Conservation (phyloP, 2,113 vertebrate genomes). For the Pica pica region DNA sequence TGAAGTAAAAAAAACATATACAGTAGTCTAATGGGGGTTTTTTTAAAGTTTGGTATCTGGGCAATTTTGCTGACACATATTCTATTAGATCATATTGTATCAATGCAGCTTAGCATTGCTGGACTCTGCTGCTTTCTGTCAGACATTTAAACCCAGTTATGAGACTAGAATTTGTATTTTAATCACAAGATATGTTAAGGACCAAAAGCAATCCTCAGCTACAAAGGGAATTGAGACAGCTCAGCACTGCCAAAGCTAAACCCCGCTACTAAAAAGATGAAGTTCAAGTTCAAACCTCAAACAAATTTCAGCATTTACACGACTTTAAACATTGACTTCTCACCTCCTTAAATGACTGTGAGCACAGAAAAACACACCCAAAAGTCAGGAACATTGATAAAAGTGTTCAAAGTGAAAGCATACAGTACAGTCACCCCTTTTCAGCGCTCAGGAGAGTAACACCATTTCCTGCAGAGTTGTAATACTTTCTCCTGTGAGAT, state of each 20-base stretch:
- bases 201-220: background rate
- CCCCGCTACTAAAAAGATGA: background rate
- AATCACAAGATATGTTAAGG: background rate
- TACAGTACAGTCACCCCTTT: background rate
- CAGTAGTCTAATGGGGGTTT: background rate
- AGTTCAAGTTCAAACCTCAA: background rate
- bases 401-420: background rate
- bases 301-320: background rate
- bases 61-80: background rate
- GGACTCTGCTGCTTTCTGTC: background rate
- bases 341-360: background rate
- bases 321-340: background rate
- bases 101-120: background rate
- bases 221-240: background rate
- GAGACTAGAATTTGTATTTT: background rate
- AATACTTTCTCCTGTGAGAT: background rate
- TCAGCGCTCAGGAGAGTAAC: background rate
- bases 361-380: background rate
- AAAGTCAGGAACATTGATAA: background rate
- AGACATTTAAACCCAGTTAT: background rate
- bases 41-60: background rate
- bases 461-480: background rate
- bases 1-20: background rate
- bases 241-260: background rate
- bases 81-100: background rate